Evolutionary conservation across 2,113 vertebrate species (phyloP).

Genomic region (Pelvicachromis taeniatus): DNA sequence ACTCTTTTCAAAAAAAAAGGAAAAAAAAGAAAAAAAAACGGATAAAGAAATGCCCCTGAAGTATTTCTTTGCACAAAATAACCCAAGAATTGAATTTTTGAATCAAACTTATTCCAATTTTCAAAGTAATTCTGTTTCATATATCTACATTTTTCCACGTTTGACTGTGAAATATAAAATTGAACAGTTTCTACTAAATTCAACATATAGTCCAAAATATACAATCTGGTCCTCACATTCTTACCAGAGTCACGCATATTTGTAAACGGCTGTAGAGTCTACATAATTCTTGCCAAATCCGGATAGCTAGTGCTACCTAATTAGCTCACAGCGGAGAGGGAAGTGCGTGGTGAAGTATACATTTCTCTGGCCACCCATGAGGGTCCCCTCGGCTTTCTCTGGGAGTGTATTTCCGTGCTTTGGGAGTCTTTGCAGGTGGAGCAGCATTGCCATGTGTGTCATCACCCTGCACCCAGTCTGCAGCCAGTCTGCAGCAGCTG

Average conservation of each 20-base stretch:
- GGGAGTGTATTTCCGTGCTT: slow-evolving; percentile 72
- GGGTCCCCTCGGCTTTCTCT: slow-evolving; percentile 63
- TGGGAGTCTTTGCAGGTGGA: slow-evolving; percentile 77
- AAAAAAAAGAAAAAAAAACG: neutral
- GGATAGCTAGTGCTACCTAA: slow-evolving; percentile 41
- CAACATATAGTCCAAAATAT: neutral
- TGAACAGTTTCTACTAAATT: neutral
- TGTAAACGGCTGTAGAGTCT: neutral
- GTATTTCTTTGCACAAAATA: neutral
- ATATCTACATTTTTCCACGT: neutral
- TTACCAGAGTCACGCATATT: neutral
- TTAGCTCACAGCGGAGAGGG: slow-evolving; percentile 48
- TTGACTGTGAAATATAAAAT: neutral
- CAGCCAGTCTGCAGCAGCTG: slow-evolving; percentile 59
- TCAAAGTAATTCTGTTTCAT: neutral
- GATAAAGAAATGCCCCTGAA: neutral
- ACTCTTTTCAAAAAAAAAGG: neutral
- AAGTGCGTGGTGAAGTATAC: slow-evolving; percentile 40
- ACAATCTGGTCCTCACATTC: neutral
- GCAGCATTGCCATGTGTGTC: slow-evolving; percentile 82
- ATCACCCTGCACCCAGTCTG: slow-evolving; percentile 74
- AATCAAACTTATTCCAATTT: neutral
- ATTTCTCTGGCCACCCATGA: slow-evolving; percentile 80
- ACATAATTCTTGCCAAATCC: neutral
- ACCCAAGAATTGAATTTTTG: neutral